A percentile compares a stretch with the other conserved stretches of the same genome.
These are phyloP conservation scores for Melozone crissalis DNA, from an alignment of 2,113 vertebrate species.

Conservation along the genomic window DNA sequence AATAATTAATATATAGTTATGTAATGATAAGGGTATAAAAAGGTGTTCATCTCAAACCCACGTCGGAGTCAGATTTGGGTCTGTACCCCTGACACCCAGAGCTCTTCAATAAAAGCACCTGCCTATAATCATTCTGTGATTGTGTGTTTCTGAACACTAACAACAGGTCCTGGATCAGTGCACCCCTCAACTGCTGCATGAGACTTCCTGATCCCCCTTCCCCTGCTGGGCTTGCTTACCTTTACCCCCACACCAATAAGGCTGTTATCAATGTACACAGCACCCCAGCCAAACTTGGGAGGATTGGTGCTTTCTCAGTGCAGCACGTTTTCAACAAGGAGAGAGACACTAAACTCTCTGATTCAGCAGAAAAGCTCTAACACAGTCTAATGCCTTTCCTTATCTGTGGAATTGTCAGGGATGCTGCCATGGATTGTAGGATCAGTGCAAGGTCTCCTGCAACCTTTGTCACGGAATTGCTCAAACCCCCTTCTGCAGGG, in stretches of 20 bases:
- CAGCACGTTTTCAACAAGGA: accelerated
- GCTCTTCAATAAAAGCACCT: too few species aligned
- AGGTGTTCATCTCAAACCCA: too few species aligned
- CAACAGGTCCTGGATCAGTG: not conserved
- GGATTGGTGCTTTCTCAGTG: not conserved
- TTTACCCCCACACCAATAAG: not conserved
- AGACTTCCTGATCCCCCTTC: not conserved
- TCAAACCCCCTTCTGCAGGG: not conserved
- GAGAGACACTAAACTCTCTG: not conserved
- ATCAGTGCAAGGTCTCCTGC: not conserved
- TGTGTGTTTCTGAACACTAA: too few species aligned
- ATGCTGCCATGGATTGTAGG: not conserved
- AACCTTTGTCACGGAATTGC: not conserved
- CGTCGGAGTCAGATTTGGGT: too few species aligned
- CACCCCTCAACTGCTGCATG: not conserved
- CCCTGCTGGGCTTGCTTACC: not conserved
- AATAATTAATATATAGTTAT: too few species aligned
- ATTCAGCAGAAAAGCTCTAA: not conserved
- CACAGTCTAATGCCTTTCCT: not conserved
- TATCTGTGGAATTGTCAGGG: not conserved
- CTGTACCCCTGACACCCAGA: too few species aligned
- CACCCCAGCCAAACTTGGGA: not conserved
- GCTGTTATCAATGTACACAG: not conserved
- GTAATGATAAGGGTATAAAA: too few species aligned
- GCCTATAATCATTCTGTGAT: too few species aligned